Base-by-base conservation (phyloP, 2,113 vertebrate genomes). In the Arvicanthis niloticus region DNA sequence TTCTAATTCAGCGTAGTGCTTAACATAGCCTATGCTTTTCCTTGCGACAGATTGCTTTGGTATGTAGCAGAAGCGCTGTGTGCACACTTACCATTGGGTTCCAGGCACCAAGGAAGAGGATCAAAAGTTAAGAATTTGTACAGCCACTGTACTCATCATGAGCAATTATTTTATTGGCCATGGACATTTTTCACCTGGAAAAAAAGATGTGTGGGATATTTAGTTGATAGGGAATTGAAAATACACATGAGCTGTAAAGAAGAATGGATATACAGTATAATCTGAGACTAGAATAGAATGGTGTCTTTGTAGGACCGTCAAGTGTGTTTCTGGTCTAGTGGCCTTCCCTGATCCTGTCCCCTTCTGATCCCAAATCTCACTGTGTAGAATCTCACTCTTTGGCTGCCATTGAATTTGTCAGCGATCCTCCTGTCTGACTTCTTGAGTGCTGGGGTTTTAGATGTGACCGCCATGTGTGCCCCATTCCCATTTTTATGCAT, bases 81-180 rank as follows among this genome's bases (percentile, higher is more conserved):
- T 77, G 77, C 37, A n/a, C 51, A n/a, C 37, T 34, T 94, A 19
- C n/a, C 70, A 24, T 40, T 53, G 62, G n/a, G 51, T 78, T 70
- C 45, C 17, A n/a, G 45, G 26, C 34, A 62, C 45, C 91, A 60
- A 73, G 76, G 87, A 81, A 26, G 29, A 48, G 26, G 31, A 34
- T 75, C 6, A 51, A 31, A 60, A 85, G 58, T 95, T 95, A 89
- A 76, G 93, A 87, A 70, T 91, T 72, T 72, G n/a, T 88, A 67
- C 17, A 68, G 37, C 34, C 34, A 68, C 5, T 81, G 53, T 81
- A 58, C 91, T 95, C 42, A 11, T 76, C 85, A 75, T 53, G 24
- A 68, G 56, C 7, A 29, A 10, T 88, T 73, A n/a, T 72, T 84
- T n/a, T 16, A 31, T 51, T 67, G 17, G 19, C 34, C 65, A 88